These are phyloP conservation scores for Agrypnus murinus DNA, from an alignment of 2,888 invertebrate genomes.

Conservation along the genomic window DNA sequence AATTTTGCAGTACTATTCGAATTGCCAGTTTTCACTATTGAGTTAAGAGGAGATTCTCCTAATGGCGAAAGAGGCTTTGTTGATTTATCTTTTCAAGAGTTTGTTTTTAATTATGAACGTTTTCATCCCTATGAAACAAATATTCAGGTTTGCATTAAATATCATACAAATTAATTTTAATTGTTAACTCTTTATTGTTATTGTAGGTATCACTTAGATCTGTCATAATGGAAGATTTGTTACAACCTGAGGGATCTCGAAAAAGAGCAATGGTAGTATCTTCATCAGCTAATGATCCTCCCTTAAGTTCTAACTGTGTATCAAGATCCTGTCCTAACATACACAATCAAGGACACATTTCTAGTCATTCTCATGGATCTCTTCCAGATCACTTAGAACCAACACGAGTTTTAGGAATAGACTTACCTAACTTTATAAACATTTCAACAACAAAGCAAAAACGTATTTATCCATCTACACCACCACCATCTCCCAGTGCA, in stretches of 20 bases:
- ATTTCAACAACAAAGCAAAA: constrained; percentile 49
- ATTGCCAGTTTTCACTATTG: constrained; percentile 83
- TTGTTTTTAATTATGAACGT: constrained; percentile 83
- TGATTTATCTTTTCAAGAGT: constrained; percentile 88
- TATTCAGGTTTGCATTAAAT: constrained; percentile 74
- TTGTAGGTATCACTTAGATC: constrained; percentile 85
- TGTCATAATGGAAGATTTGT: constrained; percentile 92
- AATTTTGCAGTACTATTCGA: constrained; percentile 81
- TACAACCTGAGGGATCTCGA: constrained; percentile 84
- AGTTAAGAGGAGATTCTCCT: constrained; percentile 82
- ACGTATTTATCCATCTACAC: constrained; percentile 72
- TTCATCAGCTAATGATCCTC: constrained; percentile 71
- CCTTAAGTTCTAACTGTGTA: constrained; percentile 73
- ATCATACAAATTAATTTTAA: not conserved
- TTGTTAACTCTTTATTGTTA: constrained; percentile 7
- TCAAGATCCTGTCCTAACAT: constrained; percentile 91
- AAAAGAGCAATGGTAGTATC: constrained; percentile 91
- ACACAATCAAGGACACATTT: constrained; percentile 63
- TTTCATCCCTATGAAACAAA: constrained; percentile 81
- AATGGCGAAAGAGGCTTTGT: constrained; percentile 86
- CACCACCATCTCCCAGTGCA: constrained; percentile 81
- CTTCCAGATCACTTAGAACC: constrained; percentile 77
- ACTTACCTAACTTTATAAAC: constrained; percentile 2
- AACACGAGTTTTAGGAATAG: constrained; percentile 71
- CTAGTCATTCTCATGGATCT: constrained; percentile 69